phyloP scores from a whole-genome alignment of 2,113 vertebrate genomes.

The Enhydra lutris region DNA sequence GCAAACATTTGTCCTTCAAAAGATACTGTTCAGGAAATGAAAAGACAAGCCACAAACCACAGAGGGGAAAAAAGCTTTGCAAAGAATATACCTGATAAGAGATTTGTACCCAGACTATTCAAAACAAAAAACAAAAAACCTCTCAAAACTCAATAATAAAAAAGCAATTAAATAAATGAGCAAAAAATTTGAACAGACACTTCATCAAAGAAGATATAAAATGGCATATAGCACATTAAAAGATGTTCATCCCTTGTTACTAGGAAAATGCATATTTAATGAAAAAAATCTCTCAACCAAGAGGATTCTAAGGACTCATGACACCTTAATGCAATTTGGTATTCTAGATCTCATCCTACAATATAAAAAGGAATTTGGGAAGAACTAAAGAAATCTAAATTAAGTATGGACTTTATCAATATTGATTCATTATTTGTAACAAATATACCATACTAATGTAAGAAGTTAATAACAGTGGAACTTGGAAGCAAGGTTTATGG shows the following conservation, averaged over 20 bases:
- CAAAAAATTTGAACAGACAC: background rate
- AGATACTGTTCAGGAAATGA: background rate
- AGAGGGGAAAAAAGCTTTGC: background rate
- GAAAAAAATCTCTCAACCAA: background rate
- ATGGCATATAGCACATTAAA: background rate
- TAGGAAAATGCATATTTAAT: background rate
- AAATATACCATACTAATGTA: background rate
- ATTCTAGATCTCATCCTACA: background rate
- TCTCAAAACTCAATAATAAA: background rate
- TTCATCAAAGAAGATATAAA: background rate
- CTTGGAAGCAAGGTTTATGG: background rate
- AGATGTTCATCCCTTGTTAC: background rate
- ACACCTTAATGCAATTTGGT: background rate
- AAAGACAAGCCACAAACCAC: background rate
- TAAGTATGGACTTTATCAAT: background rate
- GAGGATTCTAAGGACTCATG: background rate
- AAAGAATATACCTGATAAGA: background rate
- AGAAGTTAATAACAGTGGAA: background rate
- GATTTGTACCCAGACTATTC: background rate
- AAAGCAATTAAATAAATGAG: background rate
- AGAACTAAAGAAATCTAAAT: background rate
- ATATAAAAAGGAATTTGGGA: background rate
- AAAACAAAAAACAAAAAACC: background rate
- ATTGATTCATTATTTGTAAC: background rate
- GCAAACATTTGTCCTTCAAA: background rate